Conservation (phyloP, 2,113 vertebrate genomes). For the Mormoops blainvillei region DNA sequence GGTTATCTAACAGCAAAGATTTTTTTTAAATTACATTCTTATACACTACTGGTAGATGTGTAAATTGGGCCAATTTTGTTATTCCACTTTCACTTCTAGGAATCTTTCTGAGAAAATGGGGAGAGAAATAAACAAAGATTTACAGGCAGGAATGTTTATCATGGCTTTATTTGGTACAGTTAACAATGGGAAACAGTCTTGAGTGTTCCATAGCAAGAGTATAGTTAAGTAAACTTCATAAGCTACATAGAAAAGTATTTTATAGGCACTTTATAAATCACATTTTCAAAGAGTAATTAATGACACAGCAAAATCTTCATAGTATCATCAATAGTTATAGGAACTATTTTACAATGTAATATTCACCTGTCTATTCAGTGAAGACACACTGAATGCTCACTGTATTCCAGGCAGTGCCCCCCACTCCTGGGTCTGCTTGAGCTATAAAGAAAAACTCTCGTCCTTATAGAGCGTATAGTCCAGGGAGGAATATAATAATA, state of each 20-base stretch:
- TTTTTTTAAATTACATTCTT: neutral
- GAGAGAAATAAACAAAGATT: neutral
- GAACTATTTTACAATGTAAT: neutral
- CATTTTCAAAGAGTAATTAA: neutral
- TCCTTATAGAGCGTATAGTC: neutral
- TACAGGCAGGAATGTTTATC: neutral
- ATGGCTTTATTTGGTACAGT: neutral
- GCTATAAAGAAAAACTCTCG: neutral
- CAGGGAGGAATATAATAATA: neutral
- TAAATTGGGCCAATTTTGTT: neutral
- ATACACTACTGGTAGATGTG: neutral
- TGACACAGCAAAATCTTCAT: neutral
- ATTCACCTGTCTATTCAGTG: neutral
- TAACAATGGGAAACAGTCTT: neutral
- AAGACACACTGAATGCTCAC: neutral
- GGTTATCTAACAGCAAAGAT: neutral
- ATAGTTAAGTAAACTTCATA: neutral
- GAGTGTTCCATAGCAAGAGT: neutral
- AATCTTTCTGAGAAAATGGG: neutral
- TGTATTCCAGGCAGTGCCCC: neutral
- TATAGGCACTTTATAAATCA: neutral
- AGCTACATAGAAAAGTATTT: neutral
- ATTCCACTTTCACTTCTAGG: neutral
- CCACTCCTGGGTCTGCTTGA: neutral
- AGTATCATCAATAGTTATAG: neutral